phyloP scores from a whole-genome alignment of 2,888 invertebrate species.

The Smittia aterrima region DNA sequence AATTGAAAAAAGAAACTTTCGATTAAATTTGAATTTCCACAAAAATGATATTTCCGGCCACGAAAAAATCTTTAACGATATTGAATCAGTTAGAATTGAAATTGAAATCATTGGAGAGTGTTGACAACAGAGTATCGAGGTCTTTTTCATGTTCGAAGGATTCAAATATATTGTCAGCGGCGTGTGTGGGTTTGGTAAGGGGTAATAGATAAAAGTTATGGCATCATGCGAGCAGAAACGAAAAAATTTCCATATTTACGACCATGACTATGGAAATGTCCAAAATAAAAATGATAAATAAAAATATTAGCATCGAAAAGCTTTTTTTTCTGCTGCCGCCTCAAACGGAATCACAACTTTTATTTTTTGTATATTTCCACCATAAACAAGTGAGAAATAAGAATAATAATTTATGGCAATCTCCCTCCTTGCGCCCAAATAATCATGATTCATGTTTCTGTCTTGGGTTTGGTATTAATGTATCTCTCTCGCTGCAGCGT shows the following conservation, averaged over 20 bases:
- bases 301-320: conserved; percentile 37
- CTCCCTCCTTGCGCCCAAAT: neutral
- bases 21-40: too few relatives aligned
- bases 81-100: neutral
- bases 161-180: conserved; percentile 30
- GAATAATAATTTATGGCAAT: conserved; percentile 16
- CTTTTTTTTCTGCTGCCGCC: conserved; percentile 27
- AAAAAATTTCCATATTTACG: conserved; percentile 41
- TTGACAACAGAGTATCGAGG: neutral
- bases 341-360: conserved; percentile 1
- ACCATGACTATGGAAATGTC: conserved; percentile 30
- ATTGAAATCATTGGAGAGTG: neutral
- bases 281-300: conserved; percentile 41
- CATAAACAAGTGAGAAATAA: conserved; percentile 5
- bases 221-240: conserved; percentile 5
- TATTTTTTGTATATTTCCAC: conserved; percentile 4
- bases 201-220: conserved; percentile 38
- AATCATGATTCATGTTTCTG: conserved; percentile 26
- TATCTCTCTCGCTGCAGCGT: neutral
- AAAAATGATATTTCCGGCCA: too few relatives aligned
- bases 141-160: conserved; percentile 19
- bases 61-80: too few relatives aligned
- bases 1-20: too few relatives aligned
- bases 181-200: neutral
- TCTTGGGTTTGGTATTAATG: conserved; percentile 20